Base-by-base conservation (phyloP, 2,797 vertebrate genomes). In the Pseudopleuronectes americanus region DNA sequence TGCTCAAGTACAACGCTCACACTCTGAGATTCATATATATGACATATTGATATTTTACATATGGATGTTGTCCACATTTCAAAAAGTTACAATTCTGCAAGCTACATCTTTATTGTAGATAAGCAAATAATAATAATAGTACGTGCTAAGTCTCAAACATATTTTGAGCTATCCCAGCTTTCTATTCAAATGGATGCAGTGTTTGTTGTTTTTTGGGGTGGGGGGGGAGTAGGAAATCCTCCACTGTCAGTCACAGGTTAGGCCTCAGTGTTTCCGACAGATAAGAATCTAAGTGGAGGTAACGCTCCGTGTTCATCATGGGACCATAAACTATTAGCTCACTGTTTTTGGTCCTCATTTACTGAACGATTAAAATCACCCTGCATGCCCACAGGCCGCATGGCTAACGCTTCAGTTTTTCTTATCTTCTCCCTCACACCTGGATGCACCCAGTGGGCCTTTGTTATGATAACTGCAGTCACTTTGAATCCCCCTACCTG, bases 391-490 rank as follows among this genome's bases (percentile, higher is more conserved):
- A 10, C 60, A 68, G 84, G 91, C 84, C 70, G 51, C 56, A 17
- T 79, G 79, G 43, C 80, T 81, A 83, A 92, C 86, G 58, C 74
- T 73, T 33, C 7, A 55, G 75, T 79, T 64, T 45, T 84, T 73
- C 76, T 83, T 49, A 81, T 80, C 78, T 83, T 49, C 82, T 80
- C 77, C 76, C 69, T 59, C 21, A 1, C 83, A 89, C 85, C 82
- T 89, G 79, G 73, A 56, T 76, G 77, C 77, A 79, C 76, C 84
- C 87, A 71, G 14, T 43, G 21, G 67, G n/a, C 48, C 75, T 88
- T 91, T 93, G 90, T 92, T 47, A 90, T 92, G 88, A 75, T 85
- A 93, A 92, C 28, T 28, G 49, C 58, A 9, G 59, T 87, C 81
- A 49, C 79, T 84, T 77, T 89, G 87, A 89, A 64, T 52, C 64